These are phyloP conservation scores for Lepidocolaptes lacrymiger DNA, from an alignment of 2,797 vertebrate species.

Conservation along the genomic window DNA sequence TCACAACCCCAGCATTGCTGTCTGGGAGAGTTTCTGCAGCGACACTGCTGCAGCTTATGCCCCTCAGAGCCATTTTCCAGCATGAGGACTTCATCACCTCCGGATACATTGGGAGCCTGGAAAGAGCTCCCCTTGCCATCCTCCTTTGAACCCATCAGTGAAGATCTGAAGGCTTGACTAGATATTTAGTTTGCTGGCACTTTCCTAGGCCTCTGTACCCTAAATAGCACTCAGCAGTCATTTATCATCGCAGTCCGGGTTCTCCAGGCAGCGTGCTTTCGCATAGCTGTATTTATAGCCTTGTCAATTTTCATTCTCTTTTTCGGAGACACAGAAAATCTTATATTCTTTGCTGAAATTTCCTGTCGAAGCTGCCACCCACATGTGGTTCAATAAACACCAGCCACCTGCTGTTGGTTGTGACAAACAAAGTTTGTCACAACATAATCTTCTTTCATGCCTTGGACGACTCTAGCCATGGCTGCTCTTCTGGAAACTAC, in stretches of 20 bases:
- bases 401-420: not conserved
- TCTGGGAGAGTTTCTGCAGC: not conserved
- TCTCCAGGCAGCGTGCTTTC: not conserved
- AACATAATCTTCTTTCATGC: not conserved
- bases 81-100: not conserved
- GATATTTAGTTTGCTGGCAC: not conserved
- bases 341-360: not conserved
- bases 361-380: not conserved
- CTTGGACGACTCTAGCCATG: not conserved
- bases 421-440: not conserved
- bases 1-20: not conserved
- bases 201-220: slow-evolving; percentile 6
- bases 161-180: not conserved
- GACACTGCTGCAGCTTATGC: not conserved
- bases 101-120: not conserved
- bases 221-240: slow-evolving; percentile 50
- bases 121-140: not conserved
- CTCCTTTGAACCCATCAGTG: slow-evolving; percentile 8
- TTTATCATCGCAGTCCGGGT: not conserved
- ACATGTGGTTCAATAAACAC: slow-evolving; percentile 8
- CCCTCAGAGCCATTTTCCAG: not conserved
- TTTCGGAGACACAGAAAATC: not conserved
- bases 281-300: slow-evolving; percentile 23
- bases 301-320: slow-evolving; percentile 26
- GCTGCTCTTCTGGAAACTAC: not conserved